These are phyloP conservation scores for Corvus hawaiiensis DNA, from an alignment of 2,113 vertebrate genomes.

Conservation along the genomic window DNA sequence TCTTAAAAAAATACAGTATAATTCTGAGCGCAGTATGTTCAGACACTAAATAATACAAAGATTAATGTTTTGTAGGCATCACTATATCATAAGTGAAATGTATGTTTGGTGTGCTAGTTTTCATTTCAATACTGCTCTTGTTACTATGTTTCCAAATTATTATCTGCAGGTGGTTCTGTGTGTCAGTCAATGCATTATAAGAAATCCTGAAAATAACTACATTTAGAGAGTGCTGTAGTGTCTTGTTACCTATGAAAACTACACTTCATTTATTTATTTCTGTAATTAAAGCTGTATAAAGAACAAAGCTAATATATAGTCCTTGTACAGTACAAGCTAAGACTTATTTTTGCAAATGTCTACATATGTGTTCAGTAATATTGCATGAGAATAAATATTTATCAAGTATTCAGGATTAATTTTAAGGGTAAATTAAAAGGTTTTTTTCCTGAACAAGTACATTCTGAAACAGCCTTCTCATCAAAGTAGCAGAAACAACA, in stretches of 20 bases:
- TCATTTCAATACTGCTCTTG: not conserved
- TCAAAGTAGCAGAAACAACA: not conserved
- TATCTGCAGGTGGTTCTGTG: not conserved
- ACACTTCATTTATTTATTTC: not conserved
- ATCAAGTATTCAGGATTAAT: not conserved
- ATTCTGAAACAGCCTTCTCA: not conserved
- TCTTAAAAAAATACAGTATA: not conserved
- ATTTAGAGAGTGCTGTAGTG: not conserved
- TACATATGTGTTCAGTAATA: not conserved
- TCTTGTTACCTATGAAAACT: not conserved
- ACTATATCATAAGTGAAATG: not conserved
- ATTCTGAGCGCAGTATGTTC: not conserved
- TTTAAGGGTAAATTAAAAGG: not conserved
- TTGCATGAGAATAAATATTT: not conserved
- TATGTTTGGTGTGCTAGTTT: not conserved
- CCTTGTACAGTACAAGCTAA: not conserved
- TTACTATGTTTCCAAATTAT: not conserved
- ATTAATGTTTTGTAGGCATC: not conserved
- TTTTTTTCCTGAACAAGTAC: not conserved
- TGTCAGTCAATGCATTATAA: not conserved
- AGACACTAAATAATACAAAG: not conserved
- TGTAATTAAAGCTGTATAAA: not conserved
- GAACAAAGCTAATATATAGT: not conserved
- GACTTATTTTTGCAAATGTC: not conserved
- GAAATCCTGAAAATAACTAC: not conserved